These are phyloP conservation scores for Stichodactyla mertensii DNA, from an alignment of 64 coral and sea anemone genomes.

Conservation along the genomic window DNA sequence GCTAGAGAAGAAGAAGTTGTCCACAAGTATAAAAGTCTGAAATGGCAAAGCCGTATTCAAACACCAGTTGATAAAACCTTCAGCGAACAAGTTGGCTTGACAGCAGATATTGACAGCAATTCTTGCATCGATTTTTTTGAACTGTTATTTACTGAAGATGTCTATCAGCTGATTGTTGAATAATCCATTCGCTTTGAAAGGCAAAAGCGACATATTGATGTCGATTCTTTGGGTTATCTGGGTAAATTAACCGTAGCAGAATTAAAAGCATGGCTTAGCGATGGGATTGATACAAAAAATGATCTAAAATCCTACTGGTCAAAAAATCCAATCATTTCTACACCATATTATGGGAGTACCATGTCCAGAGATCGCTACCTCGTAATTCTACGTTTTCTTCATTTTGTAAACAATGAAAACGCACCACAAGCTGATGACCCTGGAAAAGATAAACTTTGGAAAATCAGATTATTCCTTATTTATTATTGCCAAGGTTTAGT, in stretches of 20 bases:
- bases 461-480: no score
- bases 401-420: no score
- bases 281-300: no score
- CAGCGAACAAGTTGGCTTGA: conserved; percentile 42
- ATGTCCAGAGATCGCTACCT: conserved; percentile 26
- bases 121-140: conserved; percentile 32
- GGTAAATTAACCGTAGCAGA: conserved; percentile 21
- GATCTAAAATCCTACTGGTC: no score
- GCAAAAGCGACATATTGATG: conserved; percentile 39
- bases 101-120: conserved; percentile 9
- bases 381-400: background rate
- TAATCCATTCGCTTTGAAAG: conserved; percentile 20
- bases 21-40: conserved; percentile 18
- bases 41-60: conserved; percentile 3
- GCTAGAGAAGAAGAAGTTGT: background rate
- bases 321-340: background rate
- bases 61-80: conserved; percentile 11
- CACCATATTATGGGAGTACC: no score
- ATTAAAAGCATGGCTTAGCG: conserved; percentile 1
- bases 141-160: conserved; percentile 30
- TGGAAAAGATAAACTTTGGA: no score
- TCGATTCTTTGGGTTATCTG: conserved; percentile 11
- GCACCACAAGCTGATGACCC: no score
- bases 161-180: conserved; percentile 26
- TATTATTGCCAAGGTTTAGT: no score